A percentile compares a stretch with the other conserved stretches of the same genome.
phyloP scores from a whole-genome alignment of 2,113 vertebrate genomes.

The Notarius quadriscutis region DNA sequence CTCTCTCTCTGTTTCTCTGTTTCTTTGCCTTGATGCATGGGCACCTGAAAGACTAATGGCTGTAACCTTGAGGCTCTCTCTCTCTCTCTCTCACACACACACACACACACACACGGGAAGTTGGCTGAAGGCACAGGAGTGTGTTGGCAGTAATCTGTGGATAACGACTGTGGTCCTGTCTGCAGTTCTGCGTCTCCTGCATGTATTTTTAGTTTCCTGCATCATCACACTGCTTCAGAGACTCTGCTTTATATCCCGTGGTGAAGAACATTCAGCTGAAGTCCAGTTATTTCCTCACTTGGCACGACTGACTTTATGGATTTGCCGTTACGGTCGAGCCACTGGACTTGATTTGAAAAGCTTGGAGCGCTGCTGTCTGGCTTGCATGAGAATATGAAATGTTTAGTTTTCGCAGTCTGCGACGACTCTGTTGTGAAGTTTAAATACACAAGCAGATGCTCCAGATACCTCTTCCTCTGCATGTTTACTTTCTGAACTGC shows the following conservation, averaged over 20 bases:
- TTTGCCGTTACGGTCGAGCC: background rate
- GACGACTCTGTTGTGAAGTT: background rate
- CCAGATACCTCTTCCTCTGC: background rate
- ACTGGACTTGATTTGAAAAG: background rate
- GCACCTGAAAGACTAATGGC: background rate
- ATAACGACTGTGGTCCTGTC: background rate
- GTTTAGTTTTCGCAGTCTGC: background rate
- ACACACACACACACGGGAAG: background rate
- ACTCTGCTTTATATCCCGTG: background rate
- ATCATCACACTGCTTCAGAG: background rate
- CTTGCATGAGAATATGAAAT: background rate
- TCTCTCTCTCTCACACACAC: no score
- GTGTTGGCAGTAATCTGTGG: background rate
- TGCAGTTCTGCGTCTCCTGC: background rate
- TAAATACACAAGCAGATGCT: background rate
- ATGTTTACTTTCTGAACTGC: background rate
- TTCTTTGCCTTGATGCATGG: constrained; percentile 9
- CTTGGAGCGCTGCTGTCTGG: background rate
- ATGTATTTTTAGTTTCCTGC: background rate
- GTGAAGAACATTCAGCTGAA: background rate
- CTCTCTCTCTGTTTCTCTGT: background rate
- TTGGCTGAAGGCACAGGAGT: background rate
- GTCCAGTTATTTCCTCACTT: background rate
- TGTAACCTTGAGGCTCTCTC: background rate
- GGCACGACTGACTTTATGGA: background rate